Percentiles rank a stretch among this genome's conserved stretches.
These are phyloP conservation scores for Drosophila saltans DNA, from an alignment of 1,140 invertebrate genomes.

Conservation along the genomic window DNA sequence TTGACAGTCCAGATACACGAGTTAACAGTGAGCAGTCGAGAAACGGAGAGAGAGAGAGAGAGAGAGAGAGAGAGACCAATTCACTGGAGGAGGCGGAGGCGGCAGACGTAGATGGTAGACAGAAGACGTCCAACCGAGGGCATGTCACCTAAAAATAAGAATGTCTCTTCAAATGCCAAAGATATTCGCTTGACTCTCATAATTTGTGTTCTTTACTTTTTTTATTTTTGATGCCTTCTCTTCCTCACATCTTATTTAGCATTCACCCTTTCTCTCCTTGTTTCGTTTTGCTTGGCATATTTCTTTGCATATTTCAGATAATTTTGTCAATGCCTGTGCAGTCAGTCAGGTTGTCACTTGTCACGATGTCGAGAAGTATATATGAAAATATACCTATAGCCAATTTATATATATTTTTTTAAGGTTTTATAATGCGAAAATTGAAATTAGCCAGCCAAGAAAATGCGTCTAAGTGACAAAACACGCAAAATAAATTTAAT, in stretches of 20 bases:
- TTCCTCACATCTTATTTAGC: conserved; percentile 14
- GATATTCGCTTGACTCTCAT: conserved; percentile 58
- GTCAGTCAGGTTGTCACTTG: conserved; percentile 83
- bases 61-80: conserved; percentile 18
- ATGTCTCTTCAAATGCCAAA: conserved; percentile 79
- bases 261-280: conserved; percentile 4
- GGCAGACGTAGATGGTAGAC: conserved; percentile 34
- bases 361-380: conserved; percentile 58
- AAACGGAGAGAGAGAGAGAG: neutral
- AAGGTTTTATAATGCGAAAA: conserved; percentile 1
- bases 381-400: neutral
- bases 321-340: conserved; percentile 83
- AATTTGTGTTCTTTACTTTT: conserved; percentile 24
- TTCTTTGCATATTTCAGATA: conserved; percentile 83
- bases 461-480: conserved; percentile 52
- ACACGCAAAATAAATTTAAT: conserved; percentile 34
- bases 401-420: no score
- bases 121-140: conserved; percentile 76
- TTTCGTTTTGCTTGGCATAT: conserved; percentile 50
- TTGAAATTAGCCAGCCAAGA: conserved; percentile 76
- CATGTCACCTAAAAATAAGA: conserved; percentile 83
- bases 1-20: conserved; percentile 67
- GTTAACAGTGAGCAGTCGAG: conserved; percentile 21
- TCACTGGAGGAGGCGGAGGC: conserved; percentile 46
- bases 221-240: conserved; percentile 25